phyloP scores from a whole-genome alignment of 2,113 vertebrate genomes.

The Cariama cristata region DNA sequence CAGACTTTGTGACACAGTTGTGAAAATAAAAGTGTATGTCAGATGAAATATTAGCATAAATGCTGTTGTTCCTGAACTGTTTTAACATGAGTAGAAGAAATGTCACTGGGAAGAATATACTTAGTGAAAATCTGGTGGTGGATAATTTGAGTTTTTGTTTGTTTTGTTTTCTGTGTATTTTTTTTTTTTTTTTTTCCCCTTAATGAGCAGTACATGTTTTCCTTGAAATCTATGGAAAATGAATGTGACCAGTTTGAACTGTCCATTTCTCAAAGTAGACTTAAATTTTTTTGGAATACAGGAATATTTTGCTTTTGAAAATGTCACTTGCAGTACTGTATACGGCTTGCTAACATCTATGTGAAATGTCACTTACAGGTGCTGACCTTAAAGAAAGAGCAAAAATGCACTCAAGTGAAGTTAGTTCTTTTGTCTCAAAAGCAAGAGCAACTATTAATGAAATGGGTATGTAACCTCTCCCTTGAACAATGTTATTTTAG shows the following conservation, averaged over 20 bases:
- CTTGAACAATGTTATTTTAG: not conserved
- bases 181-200: not conserved
- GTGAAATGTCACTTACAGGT: constrained; percentile 80
- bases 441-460: constrained; percentile 92
- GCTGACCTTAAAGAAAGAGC: constrained; percentile 96
- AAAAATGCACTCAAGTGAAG: constrained; percentile 95
- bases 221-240: constrained; percentile 49
- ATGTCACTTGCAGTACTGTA: not conserved
- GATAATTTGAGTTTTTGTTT: not conserved
- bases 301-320: not conserved
- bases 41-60: not conserved
- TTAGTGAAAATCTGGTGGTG: not conserved
- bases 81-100: not conserved
- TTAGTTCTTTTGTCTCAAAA: constrained; percentile 94
- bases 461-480: constrained; percentile 81
- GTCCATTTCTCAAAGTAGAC: not conserved
- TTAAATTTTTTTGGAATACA: not conserved
- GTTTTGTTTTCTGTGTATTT: not conserved
- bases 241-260: not conserved
- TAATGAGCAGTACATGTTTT: not conserved
- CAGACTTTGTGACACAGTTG: constrained; percentile 43
- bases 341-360: constrained; percentile 14
- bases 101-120: not conserved
- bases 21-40: not conserved
- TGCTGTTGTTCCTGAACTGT: not conserved